Base-by-base conservation (phyloP, 2,113 vertebrate genomes). In the Nyctereutes procyonoides region DNA sequence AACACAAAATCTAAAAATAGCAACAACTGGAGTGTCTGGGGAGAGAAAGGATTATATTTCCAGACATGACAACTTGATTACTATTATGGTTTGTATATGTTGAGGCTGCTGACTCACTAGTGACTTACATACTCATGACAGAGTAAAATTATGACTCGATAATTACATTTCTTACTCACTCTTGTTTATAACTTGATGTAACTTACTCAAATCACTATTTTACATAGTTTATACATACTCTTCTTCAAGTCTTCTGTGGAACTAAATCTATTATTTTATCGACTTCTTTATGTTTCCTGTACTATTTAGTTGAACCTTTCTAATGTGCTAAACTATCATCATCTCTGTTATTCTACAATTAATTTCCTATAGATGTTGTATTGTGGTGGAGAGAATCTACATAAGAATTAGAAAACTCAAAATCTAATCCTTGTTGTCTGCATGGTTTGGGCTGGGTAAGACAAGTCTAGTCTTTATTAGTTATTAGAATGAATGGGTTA, bases 21-120 rank as follows among this genome's bases (percentile, higher is more conserved):
- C 3, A 91, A 35, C 1, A 76, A 81, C 0, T 58, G 11, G 8
- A 90, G 19, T 35, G 30, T 88, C 20, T 20, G 3, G 15, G 19
- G 13, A 73, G 8, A 86, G 48, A 20, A 92, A 48, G 71, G n/a
- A 73, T 93, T 97, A 74, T 9, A 55, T 38, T 90, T 93, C 35
- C 22, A 96, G 38, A 51, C 10, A 5, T 51, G 71, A 67, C 4
- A 38, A 76, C 4, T 80, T 87, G 26, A 14, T 95, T 51, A 30
- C 0, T 56, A 48, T 62, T n/a, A 67, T 87, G 11, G 17, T 53
- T 88, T 85, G 17, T 76, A 28, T 63, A 58, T 35, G 10, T 48
- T 19, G 84, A 67, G 24, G 14, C 16, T 94, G 48, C 13, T 96
- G 93, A 95, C 15, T 82, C 80, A 96, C 56, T 56, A 58, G n/a